These are phyloP conservation scores for Apotomis capreana DNA, from an alignment of 2,888 invertebrate genomes.

Conservation along the genomic window DNA sequence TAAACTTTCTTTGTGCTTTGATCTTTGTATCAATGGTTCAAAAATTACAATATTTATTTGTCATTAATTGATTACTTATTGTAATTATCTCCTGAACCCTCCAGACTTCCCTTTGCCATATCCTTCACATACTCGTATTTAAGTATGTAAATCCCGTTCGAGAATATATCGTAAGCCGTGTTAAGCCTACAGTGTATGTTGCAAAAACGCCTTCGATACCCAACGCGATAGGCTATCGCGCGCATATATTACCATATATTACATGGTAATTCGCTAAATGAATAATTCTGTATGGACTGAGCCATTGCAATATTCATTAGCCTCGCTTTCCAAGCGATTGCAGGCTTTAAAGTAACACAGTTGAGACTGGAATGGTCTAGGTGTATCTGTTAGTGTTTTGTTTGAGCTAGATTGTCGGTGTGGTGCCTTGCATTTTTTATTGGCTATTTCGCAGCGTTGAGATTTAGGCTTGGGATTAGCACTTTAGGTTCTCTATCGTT, in stretches of 20 bases:
- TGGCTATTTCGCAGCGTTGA: constrained; percentile 33
- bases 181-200: constrained; percentile 43
- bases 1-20: too few relatives aligned
- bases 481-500: too few relatives aligned
- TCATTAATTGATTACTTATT: too few relatives aligned
- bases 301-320: constrained; percentile 50
- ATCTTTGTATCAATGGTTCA: too few relatives aligned
- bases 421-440: constrained; percentile 37
- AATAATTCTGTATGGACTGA: constrained; percentile 53
- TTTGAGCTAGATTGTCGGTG: constrained; percentile 36
- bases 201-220: constrained; percentile 49
- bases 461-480: constrained; percentile 23
- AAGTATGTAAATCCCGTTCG: constrained; percentile 11
- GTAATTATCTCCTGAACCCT: too few relatives aligned
- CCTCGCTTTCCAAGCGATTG: constrained; percentile 20
- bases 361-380: constrained; percentile 10
- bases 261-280: constrained; percentile 56
- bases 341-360: constrained; percentile 13
- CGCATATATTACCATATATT: constrained; percentile 63
- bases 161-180: constrained; percentile 16
- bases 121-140: background rate
- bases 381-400: constrained; percentile 33
- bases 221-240: constrained; percentile 54
- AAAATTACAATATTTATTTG: too few relatives aligned
- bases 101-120: background rate